Evolutionary conservation across 2,797 vertebrate species (phyloP).

Genomic region (Staurois parvus): DNA sequence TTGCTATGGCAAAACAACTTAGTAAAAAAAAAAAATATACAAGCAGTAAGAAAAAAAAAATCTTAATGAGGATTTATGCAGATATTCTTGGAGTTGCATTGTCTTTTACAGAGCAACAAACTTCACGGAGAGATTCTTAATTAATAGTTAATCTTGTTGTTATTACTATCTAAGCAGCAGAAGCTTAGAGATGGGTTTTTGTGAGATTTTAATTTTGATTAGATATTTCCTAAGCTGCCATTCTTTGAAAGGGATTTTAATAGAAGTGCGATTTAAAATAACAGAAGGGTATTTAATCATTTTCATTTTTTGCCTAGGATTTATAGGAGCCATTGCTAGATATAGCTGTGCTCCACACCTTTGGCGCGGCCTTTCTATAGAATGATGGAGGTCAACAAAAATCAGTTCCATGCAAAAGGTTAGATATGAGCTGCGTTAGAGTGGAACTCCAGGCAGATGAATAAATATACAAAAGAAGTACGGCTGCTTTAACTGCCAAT

Average conservation of each 20-base stretch:
- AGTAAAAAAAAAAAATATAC: background rate
- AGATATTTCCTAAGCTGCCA: slow-evolving; percentile 47
- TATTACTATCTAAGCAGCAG: slow-evolving; percentile 56
- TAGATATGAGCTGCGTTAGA: no score
- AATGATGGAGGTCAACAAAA: background rate
- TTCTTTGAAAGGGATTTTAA: slow-evolving; percentile 62
- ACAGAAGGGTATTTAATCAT: slow-evolving; percentile 36
- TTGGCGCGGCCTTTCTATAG: background rate
- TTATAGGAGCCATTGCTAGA: background rate
- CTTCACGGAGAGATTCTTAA: slow-evolving; percentile 58
- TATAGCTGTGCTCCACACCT: background rate
- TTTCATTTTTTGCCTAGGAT: slow-evolving; percentile 14
- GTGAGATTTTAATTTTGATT: slow-evolving; percentile 63
- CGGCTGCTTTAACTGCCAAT: no score
- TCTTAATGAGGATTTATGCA: slow-evolving; percentile 40
- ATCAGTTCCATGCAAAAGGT: no score
- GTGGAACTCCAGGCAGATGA: no score
- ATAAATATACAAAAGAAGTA: no score
- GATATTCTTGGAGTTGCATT: slow-evolving; percentile 27
- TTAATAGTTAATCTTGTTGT: slow-evolving; percentile 63
- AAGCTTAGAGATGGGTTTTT: slow-evolving; percentile 55
- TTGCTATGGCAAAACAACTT: slow-evolving; percentile 11
- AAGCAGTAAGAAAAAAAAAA: background rate
- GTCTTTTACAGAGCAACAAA: slow-evolving; percentile 44
- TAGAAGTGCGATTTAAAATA: slow-evolving; percentile 48